phyloP scores from a whole-genome alignment of 2,113 vertebrate species.

The Ailurus styani region DNA sequence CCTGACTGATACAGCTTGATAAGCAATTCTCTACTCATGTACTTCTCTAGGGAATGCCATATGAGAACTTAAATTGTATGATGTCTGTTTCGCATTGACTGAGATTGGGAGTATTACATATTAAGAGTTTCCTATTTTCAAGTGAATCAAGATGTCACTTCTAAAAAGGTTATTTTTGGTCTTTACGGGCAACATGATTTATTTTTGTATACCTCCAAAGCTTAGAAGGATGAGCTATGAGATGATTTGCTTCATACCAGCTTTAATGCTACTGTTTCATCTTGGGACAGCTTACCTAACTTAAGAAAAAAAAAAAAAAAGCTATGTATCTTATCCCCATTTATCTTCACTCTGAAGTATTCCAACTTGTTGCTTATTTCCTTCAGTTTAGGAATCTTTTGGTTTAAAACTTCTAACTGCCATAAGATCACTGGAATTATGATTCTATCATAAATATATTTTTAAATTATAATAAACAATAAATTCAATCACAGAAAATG shows the following conservation, averaged over 20 bases:
- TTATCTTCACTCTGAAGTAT: background rate
- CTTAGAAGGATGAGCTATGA: background rate
- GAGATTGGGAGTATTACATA: background rate
- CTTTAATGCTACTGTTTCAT: background rate
- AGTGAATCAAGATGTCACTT: conserved; percentile 23
- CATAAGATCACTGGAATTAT: background rate
- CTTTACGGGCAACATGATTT: background rate
- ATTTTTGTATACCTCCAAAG: background rate
- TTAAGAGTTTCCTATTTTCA: conserved; percentile 27
- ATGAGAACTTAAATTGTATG: background rate
- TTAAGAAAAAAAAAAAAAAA: background rate
- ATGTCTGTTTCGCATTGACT: background rate
- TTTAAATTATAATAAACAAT: background rate
- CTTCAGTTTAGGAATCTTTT: background rate
- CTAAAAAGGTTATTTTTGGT: conserved; percentile 1
- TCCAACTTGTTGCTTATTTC: background rate
- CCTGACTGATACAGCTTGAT: background rate
- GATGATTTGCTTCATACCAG: background rate
- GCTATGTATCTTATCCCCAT: background rate
- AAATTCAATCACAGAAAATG: background rate
- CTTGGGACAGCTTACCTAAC: background rate
- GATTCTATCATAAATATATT: background rate
- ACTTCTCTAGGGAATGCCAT: background rate
- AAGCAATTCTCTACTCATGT: background rate
- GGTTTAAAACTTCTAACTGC: background rate